Evolutionary conservation across 2,888 invertebrate genomes (phyloP), one percentile per base, ranked within the genome.

Genomic region (Chrysolina haemoptera): DNA sequence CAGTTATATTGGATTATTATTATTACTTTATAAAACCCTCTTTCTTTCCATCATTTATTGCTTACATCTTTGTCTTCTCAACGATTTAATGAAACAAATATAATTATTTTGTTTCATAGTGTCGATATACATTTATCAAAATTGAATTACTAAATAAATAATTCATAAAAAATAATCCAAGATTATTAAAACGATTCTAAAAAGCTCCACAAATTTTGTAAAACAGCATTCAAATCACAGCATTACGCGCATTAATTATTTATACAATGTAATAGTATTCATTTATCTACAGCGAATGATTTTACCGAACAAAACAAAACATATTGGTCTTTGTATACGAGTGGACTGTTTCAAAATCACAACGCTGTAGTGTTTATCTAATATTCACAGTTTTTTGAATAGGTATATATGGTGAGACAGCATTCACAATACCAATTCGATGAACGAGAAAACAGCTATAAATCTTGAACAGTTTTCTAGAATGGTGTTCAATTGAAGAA

Each of bases 301-400:
- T 73, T 77, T 76, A 62, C 66, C 73, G 79, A 81, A 76, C 70
- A 76, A 78, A 81, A 73, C 50, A 72, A 81, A 80, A 78, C 35
- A 79, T 77, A 74, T 82, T 83, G 83, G 83, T 83, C 83, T 81
- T 80, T 81, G 73, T 80, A 59, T 72, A 79, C 69, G 71, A 81
- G 81, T 82, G 82, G 83, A 83, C 83, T 79, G 80, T 78, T 80
- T 77, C 50, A 76, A 78, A 79, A 82, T 82, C 82, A 82, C 81
- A 82, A 80, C 82, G 79, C 79, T 79, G 78, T 80, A 79, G 81
- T 80, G 74, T 76, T 79, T 79, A 78, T 70, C 79, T 82, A 80
- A 75, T 80, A 81, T 82, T 80, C 79, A 83, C 82, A 80, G 71
- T 68, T 72, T 74, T 64, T 72, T 78, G 62, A 72, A 72, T 76